Evolutionary conservation across 2,797 vertebrate species (phyloP).

Genomic region (Limosa lapponica): DNA sequence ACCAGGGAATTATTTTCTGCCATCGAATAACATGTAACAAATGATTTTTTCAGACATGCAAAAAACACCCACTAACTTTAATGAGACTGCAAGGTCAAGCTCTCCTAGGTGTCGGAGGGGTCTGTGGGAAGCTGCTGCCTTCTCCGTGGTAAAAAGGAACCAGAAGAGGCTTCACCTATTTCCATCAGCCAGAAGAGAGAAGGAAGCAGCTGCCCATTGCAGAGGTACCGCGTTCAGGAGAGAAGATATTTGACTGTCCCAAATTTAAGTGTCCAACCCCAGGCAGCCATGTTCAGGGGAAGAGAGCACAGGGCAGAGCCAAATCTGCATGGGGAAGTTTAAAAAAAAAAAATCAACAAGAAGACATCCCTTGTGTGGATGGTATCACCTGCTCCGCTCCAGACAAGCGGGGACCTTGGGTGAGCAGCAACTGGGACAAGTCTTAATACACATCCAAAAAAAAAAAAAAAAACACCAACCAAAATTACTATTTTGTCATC

Average conservation of each 20-base stretch:
- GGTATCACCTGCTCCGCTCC: rapidly evolving
- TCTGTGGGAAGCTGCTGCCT: neutral
- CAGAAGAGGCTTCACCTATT: neutral
- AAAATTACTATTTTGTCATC: slow-evolving; percentile 5
- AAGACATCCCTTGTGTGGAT: rapidly evolving
- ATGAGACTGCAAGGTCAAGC: slow-evolving; percentile 16
- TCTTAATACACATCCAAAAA: neutral
- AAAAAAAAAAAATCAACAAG: neutral
- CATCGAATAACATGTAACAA: slow-evolving; percentile 48
- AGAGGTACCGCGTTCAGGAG: neutral
- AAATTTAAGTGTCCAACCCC: neutral
- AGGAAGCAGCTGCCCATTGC: neutral
- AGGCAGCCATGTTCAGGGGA: neutral
- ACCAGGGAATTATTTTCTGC: slow-evolving; percentile 65
- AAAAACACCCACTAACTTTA: slow-evolving; percentile 37
- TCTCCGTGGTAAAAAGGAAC: slow-evolving; percentile 1
- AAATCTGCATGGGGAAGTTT: neutral
- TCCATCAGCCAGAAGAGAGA: neutral
- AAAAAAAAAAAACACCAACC: neutral
- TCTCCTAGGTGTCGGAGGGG: neutral
- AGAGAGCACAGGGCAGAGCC: neutral
- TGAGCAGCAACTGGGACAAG: neutral
- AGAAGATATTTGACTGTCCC: neutral
- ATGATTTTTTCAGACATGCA: slow-evolving; percentile 39
- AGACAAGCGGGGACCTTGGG: rapidly evolving